Evolutionary conservation across 2,113 vertebrate species (phyloP).

Genomic region (Nothoprocta perdicaria): DNA sequence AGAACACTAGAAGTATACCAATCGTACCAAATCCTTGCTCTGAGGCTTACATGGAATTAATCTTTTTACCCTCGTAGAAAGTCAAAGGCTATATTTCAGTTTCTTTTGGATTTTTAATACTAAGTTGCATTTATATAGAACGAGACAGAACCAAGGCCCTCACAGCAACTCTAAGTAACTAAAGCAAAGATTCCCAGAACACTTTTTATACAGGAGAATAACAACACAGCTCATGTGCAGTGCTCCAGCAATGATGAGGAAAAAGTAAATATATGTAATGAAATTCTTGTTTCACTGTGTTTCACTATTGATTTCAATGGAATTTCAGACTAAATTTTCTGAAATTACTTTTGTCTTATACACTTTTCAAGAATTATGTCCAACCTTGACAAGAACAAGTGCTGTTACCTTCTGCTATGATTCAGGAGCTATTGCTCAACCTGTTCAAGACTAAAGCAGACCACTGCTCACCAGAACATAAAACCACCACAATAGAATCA

Average conservation of each 20-base stretch:
- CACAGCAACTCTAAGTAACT: background rate
- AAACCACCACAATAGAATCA: background rate
- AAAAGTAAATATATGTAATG: background rate
- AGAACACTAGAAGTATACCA: background rate
- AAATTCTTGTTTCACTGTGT: background rate
- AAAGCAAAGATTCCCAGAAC: background rate
- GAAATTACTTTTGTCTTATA: background rate
- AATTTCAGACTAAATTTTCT: background rate
- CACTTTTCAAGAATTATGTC: background rate
- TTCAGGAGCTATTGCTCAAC: background rate
- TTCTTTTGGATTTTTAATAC: slow-evolving; percentile 13
- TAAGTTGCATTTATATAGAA: background rate
- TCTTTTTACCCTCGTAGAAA: slow-evolving; percentile 18
- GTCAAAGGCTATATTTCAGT: background rate
- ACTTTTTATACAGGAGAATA: background rate
- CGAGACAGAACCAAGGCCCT: background rate
- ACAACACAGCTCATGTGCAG: background rate
- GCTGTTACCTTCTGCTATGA: background rate
- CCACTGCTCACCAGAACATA: background rate
- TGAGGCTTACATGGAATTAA: background rate
- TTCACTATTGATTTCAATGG: background rate
- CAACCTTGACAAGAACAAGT: background rate
- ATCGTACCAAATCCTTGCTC: background rate
- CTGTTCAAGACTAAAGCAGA: background rate
- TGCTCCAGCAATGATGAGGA: fast-evolving